phyloP scores from a whole-genome alignment of 2,888 invertebrate species.

The Cosmia trapezina region DNA sequence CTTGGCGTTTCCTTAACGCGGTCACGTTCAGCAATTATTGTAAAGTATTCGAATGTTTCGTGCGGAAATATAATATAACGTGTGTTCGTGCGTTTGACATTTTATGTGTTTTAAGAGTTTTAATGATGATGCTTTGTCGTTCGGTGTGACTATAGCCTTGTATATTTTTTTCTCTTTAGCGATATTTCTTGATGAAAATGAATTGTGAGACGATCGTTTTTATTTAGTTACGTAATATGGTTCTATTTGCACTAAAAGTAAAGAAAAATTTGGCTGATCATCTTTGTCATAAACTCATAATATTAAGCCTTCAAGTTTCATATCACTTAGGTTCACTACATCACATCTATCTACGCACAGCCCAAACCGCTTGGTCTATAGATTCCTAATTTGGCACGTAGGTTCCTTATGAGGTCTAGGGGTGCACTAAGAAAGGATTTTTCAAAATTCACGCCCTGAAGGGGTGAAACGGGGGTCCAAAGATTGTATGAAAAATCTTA shows the following conservation, averaged over 20 bases:
- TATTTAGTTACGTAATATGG: not conserved
- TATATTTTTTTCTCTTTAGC: slow-evolving; percentile 6
- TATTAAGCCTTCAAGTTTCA: not conserved
- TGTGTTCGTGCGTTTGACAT: slow-evolving; percentile 51
- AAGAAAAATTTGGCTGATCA: not conserved
- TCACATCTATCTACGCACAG: too few relatives aligned
- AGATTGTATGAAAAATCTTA: too few relatives aligned
- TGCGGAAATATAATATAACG: slow-evolving; percentile 64
- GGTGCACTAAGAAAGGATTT: too few relatives aligned
- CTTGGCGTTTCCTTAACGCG: slow-evolving; percentile 33
- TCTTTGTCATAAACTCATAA: too few relatives aligned
- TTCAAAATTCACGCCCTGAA: too few relatives aligned
- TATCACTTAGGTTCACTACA: too few relatives aligned
- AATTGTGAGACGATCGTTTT: not conserved
- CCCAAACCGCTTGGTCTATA: too few relatives aligned
- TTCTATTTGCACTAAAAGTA: not conserved
- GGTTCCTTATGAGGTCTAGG: too few relatives aligned
- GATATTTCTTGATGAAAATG: not conserved
- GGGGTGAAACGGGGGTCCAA: too few relatives aligned
- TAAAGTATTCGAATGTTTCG: slow-evolving; percentile 70
- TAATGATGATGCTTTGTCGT: slow-evolving; percentile 44
- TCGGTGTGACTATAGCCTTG: slow-evolving; percentile 18
- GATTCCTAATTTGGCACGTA: too few relatives aligned
- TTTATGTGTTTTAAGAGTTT: slow-evolving; percentile 57
- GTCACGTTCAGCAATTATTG: slow-evolving; percentile 67